A percentile compares a stretch with the other conserved stretches of the same genome.
phyloP scores from a whole-genome alignment of 2,113 vertebrate genomes.

The Melanocharis versteri region DNA sequence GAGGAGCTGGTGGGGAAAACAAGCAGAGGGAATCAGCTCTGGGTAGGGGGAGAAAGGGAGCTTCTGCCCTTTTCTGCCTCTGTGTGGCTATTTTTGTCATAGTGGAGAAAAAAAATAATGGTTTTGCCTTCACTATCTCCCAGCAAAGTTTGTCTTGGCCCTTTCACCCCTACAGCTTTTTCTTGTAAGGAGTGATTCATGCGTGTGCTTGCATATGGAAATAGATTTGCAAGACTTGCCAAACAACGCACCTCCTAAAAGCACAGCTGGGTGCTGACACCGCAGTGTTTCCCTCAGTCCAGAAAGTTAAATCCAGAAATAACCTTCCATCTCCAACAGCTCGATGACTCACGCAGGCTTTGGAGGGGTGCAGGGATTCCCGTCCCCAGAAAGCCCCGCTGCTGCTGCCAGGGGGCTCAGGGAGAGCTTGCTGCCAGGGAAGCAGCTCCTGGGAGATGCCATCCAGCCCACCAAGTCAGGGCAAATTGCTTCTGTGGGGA shows the following conservation, averaged over 20 bases:
- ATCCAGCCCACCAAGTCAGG: not conserved
- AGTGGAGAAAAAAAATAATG: not conserved
- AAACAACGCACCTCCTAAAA: slow-evolving; percentile 14
- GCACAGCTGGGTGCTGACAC: slow-evolving; percentile 40
- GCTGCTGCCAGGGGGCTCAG: not conserved
- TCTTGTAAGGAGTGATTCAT: slow-evolving; percentile 12
- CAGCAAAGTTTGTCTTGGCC: not conserved
- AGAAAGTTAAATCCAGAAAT: slow-evolving; percentile 32
- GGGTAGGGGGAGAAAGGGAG: not conserved
- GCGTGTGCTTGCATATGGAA: not conserved
- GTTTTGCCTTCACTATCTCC: not conserved
- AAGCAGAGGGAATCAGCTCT: not conserved
- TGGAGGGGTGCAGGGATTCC: slow-evolving; percentile 9
- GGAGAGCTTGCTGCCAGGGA: not conserved
- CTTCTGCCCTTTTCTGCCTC: not conserved
- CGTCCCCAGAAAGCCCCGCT: not conserved
- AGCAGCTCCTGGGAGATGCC: not conserved
- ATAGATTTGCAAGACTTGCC: slow-evolving; percentile 7
- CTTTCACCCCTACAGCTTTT: slow-evolving; percentile 7
- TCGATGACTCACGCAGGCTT: not conserved
- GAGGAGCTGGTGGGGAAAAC: not conserved
- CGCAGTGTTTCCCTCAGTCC: slow-evolving; percentile 7
- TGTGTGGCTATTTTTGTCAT: not conserved
- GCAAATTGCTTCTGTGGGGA: not conserved
- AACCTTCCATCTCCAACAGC: not conserved